Base-by-base conservation (phyloP, 1,140 invertebrate genomes). In the Plutomurus gul region DNA sequence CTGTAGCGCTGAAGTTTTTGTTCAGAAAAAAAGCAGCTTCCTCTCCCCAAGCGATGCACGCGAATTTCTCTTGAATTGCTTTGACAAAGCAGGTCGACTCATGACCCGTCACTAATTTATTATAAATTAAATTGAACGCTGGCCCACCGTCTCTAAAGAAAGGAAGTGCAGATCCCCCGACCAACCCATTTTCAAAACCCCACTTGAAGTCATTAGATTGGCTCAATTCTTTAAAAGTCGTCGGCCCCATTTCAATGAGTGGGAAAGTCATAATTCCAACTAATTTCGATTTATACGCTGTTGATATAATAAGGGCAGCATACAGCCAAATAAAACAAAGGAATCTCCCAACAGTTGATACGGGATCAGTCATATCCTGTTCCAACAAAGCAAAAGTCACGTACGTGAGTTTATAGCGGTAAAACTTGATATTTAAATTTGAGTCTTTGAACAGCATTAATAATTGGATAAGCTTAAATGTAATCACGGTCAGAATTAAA, bases 191-290 rank as follows among this genome's bases (percentile, higher is more conserved):
- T 18, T 77, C 51, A 36, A 77, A 3, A 1, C 75, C 75, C 75
- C 49, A 65, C 7, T 22, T 22, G 27, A 65, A 77, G 27, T 76
- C 18, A 0, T 11, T 39, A 13, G 60, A 47, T 6, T 36, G 22
- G 4, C 18, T 40, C 20, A 78, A 65, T 27, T 78, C 65, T 33
- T 43, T 22, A 73, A 78, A 78, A 11, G 65, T 78, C 13, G 13
- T 71, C 18, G 76, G 76, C 3, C 46, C 27, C 33, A 27, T 27
- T 27, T 71, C n/a, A 11, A 49, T 16, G 11, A 49, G 5, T 8
- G 76, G 76, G 18, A 78, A 78, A 4, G 76, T 72, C 76, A 78
- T 71, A 3, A 78, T 47, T 0, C 30, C 22, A 1, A 73, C 70
- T 13, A 72, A 20, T 18, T 72, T 72, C 25, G 76, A 77, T 27